A percentile compares a stretch with the other conserved stretches of the same genome.
These are phyloP conservation scores for Ranitomeya imitator DNA, from an alignment of 2,113 vertebrate species.

Conservation along the genomic window DNA sequence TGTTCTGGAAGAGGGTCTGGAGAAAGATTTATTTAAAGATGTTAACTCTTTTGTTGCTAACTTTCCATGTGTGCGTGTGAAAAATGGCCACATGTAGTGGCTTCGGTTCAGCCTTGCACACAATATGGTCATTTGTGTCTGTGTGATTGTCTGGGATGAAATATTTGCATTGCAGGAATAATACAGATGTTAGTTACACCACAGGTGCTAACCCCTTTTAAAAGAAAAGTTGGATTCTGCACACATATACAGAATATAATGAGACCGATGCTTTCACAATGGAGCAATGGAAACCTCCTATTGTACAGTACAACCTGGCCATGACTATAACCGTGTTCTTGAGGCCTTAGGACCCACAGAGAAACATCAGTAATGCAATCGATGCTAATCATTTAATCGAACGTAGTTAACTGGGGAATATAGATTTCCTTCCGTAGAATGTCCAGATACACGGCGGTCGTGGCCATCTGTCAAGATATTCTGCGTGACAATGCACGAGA, in stretches of 20 bases:
- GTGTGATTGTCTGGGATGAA: not conserved
- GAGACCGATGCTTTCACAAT: not conserved
- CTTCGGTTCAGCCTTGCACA: not conserved
- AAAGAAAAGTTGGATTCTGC: not conserved
- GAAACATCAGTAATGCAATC: no score
- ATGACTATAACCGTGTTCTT: no score
- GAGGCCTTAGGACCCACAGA: no score
- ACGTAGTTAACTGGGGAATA: no score
- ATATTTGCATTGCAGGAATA: not conserved
- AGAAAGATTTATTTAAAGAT: not conserved
- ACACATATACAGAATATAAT: not conserved
- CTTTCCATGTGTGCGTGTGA: not conserved
- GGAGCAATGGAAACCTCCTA: no score
- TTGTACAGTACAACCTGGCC: no score
- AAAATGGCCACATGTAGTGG: not conserved
- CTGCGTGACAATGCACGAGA: no score
- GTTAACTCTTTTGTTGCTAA: not conserved
- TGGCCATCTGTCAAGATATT: no score
- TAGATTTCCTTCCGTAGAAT: no score
- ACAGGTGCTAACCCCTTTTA: not conserved
- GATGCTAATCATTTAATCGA: no score
- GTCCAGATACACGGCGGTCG: no score
- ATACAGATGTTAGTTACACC: not conserved
- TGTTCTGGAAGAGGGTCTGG: constrained; percentile 16
- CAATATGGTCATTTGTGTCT: not conserved